Evolutionary conservation across 1,140 invertebrate genomes (phyloP).

Genomic region (Leptinotarsa undecemlineata): DNA sequence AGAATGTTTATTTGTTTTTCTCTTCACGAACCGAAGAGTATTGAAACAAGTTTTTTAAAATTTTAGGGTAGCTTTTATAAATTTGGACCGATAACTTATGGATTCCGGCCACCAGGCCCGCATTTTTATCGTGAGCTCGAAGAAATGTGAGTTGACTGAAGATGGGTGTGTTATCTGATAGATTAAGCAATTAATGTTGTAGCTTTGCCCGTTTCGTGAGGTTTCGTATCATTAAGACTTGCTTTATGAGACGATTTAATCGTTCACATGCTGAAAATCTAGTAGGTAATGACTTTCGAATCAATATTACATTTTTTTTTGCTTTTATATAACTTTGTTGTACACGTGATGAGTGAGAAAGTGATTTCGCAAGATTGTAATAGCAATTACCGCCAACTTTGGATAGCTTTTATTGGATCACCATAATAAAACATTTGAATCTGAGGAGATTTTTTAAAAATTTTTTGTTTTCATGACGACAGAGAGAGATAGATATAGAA

Average conservation of each 20-base stretch:
- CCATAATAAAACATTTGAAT: too few relatives aligned
- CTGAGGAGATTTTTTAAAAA: too few relatives aligned
- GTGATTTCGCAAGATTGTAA: too few relatives aligned
- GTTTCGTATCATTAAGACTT: slow-evolving; percentile 44
- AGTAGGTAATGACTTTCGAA: slow-evolving; percentile 28
- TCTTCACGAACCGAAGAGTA: neutral
- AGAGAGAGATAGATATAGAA: too few relatives aligned
- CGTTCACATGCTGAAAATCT: slow-evolving; percentile 27
- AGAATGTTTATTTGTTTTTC: neutral
- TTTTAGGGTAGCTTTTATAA: neutral
- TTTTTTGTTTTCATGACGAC: too few relatives aligned
- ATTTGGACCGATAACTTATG: slow-evolving; percentile 14
- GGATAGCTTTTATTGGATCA: too few relatives aligned
- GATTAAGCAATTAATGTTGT: slow-evolving; percentile 50
- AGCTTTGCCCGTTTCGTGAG: slow-evolving; percentile 45
- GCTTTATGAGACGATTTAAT: slow-evolving; percentile 42
- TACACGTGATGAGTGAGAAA: too few relatives aligned
- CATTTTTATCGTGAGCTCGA: slow-evolving; percentile 37
- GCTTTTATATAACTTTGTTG: too few relatives aligned
- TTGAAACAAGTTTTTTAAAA: neutral
- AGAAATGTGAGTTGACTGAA: slow-evolving; percentile 42
- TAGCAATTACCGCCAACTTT: too few relatives aligned
- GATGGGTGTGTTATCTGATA: slow-evolving; percentile 49
- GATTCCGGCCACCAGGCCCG: slow-evolving; percentile 25
- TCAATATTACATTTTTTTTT: slow-evolving; percentile 21